A percentile compares a stretch with the other conserved stretches of the same genome.
Conservation (phyloP, 1,140 invertebrate genomes). For the Rhizoglyphus robini region DNA sequence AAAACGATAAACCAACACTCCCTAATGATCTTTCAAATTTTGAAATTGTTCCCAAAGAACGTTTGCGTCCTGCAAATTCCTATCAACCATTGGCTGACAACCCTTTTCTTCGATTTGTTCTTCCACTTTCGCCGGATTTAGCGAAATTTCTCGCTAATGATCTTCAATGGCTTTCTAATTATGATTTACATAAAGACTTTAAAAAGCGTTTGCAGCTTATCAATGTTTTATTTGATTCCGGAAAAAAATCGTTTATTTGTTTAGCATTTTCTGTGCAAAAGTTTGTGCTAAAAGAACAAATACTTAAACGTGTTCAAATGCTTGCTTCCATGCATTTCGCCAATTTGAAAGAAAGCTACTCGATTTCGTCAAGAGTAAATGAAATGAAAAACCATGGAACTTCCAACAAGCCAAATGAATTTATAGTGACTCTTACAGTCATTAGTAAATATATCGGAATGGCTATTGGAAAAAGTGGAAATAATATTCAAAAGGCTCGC, state of each 20-base stretch:
- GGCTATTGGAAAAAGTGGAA: not conserved
- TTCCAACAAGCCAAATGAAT: not conserved
- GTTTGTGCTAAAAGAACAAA: not conserved
- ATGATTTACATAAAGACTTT: constrained; percentile 5
- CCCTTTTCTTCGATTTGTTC: not conserved
- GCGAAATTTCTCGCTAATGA: not conserved
- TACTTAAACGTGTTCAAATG: not conserved
- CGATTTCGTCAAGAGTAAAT: not conserved
- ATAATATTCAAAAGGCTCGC: constrained; percentile 4
- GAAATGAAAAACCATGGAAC: not conserved
- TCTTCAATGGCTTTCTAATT: not conserved
- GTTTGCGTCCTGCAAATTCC: not conserved
- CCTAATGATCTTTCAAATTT: not conserved
- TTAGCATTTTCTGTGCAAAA: not conserved
- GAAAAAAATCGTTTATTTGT: constrained; percentile 8
- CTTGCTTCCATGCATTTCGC: not conserved
- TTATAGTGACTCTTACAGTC: not conserved
- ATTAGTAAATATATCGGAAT: not conserved
- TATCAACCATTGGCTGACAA: not conserved
- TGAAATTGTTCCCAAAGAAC: not conserved
- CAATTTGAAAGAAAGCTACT: not conserved
- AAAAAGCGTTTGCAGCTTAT: not conserved
- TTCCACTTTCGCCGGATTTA: not conserved
- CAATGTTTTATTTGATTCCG: not conserved
- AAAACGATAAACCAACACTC: not conserved